A percentile compares a stretch with the other conserved stretches of the same genome.
phyloP scores from a whole-genome alignment of 2,888 invertebrate species.

The Eupithecia subfuscata region DNA sequence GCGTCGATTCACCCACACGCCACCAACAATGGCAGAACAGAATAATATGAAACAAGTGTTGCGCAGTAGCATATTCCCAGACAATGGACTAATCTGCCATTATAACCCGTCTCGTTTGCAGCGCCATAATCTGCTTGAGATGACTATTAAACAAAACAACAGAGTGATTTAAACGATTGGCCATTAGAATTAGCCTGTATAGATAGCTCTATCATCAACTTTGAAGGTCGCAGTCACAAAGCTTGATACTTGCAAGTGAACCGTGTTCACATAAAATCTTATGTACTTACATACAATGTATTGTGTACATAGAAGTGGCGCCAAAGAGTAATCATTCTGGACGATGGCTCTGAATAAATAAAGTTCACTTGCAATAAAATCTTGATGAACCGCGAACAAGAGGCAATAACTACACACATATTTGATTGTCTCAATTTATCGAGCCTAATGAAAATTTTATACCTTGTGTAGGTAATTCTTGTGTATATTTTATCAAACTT shows the following conservation, averaged over 20 bases:
- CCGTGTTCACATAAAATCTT: conserved; percentile 47
- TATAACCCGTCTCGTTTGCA: conserved; percentile 58
- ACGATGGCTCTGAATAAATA: conserved; percentile 58
- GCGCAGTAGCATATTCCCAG: conserved; percentile 71
- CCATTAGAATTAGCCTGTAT: conserved; percentile 50
- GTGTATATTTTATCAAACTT: conserved; percentile 47
- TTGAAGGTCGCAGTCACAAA: conserved; percentile 52
- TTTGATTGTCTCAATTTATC: conserved; percentile 55
- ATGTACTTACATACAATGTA: conserved; percentile 25
- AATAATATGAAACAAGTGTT: conserved; percentile 59
- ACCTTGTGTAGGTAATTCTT: conserved; percentile 19
- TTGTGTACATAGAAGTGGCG: conserved; percentile 58
- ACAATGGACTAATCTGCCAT: conserved; percentile 71
- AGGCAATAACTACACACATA: conserved; percentile 48
- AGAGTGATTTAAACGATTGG: conserved; percentile 63
- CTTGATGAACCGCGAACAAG: conserved; percentile 57
- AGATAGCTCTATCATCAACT: conserved; percentile 33
- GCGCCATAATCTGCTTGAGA: conserved; percentile 57
- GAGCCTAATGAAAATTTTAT: conserved; percentile 51
- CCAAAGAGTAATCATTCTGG: conserved; percentile 60
- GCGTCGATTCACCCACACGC: conserved; percentile 66
- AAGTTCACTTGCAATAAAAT: conserved; percentile 61
- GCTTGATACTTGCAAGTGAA: conserved; percentile 46
- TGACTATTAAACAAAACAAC: conserved; percentile 63
- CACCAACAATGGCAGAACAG: conserved; percentile 57